A percentile compares a stretch with the other conserved stretches of the same genome.
phyloP scores from a whole-genome alignment of 2,888 invertebrate species.

The Aphidoletes aphidimyza region DNA sequence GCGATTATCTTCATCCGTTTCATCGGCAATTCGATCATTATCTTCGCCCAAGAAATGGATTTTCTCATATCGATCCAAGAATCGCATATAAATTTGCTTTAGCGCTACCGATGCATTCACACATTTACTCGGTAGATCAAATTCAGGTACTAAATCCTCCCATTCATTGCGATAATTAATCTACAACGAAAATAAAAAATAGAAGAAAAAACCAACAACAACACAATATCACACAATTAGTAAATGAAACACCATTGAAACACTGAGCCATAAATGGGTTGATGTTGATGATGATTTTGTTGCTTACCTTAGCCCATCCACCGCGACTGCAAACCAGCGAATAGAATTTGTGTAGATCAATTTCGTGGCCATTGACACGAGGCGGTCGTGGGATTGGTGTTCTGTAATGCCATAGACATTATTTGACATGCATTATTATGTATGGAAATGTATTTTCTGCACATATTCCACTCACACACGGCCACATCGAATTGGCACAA shows the following conservation, averaged over 20 bases:
- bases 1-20: constrained; percentile 81
- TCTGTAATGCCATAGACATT: constrained; percentile 68
- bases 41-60: constrained; percentile 90
- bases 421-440: too few relatives aligned
- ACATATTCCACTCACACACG: background rate
- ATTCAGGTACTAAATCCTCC: constrained; percentile 81
- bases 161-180: constrained; percentile 89
- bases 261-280: background rate
- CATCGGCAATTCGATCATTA: constrained; percentile 79
- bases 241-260: background rate
- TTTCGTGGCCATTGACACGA: constrained; percentile 86
- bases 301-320: constrained; percentile 95
- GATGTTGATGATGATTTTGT: too few relatives aligned
- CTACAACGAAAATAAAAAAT: constrained; percentile 66
- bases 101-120: constrained; percentile 88
- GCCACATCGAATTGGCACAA: background rate
- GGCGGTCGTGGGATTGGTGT: constrained; percentile 72
- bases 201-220: constrained; percentile 52
- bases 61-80: constrained; percentile 88
- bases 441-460: too few relatives aligned
- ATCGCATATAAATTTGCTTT: constrained; percentile 85
- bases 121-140: constrained; percentile 83
- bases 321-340: constrained; percentile 90
- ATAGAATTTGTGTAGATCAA: constrained; percentile 93
- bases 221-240: constrained; percentile 40